Percentiles rank a stretch among this genome's conserved stretches.
These are phyloP conservation scores for Pemphigus obesinymphae DNA, from an alignment of 1,140 invertebrate genomes.

Conservation along the genomic window DNA sequence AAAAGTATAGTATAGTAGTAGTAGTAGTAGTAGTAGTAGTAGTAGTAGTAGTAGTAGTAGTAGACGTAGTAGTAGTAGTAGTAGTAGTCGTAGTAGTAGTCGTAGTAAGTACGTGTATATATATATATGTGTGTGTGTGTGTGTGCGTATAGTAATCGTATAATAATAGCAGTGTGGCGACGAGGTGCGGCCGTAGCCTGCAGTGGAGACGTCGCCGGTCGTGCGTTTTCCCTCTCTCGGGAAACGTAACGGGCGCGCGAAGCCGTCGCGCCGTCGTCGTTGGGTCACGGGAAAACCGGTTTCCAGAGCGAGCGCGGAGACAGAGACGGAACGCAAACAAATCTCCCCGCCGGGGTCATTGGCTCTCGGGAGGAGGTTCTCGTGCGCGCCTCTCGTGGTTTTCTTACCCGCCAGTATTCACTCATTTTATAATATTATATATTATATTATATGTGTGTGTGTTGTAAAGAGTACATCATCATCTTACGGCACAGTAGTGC, in stretches of 20 bases:
- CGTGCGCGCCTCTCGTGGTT: not conserved
- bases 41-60: not conserved
- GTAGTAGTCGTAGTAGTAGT: not conserved
- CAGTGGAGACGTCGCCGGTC: not conserved
- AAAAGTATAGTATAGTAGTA: not conserved
- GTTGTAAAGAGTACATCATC: too few relatives aligned
- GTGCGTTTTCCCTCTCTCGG: constrained; percentile 8
- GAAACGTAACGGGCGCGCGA: constrained; percentile 19
- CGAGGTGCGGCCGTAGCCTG: not conserved
- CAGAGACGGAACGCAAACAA: constrained; percentile 35
- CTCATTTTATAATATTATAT: too few relatives aligned
- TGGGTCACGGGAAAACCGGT: constrained; percentile 30
- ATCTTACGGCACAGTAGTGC: too few relatives aligned
- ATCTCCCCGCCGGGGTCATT: constrained; percentile 32
- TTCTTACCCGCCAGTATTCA: too few relatives aligned
- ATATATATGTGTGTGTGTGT: not conserved
- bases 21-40: not conserved
- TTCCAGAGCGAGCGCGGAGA: not conserved
- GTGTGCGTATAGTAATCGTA: not conserved
- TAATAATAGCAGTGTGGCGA: not conserved
- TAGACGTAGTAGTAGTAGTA: not conserved
- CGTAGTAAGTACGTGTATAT: not conserved
- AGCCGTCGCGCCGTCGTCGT: not conserved
- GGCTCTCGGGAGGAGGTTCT: not conserved
- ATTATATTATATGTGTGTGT: too few relatives aligned